Evolutionary conservation across 2,888 invertebrate genomes (phyloP).

Genomic region (Eupithecia dodoneata): DNA sequence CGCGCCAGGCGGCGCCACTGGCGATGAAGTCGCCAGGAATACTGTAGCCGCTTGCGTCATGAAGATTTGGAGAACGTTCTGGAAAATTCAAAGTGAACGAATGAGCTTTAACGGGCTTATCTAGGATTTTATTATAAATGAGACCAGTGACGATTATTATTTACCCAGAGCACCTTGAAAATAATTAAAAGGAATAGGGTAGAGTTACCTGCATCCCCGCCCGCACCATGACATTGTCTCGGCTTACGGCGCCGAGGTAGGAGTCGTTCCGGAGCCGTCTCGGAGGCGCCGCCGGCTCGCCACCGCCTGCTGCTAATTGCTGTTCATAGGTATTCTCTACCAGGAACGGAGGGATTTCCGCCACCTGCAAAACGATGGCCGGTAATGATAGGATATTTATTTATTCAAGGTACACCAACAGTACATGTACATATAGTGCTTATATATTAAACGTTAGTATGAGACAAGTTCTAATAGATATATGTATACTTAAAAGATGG

Average conservation of each 20-base stretch:
- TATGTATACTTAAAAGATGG: too few species aligned
- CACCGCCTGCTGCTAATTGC: constrained; percentile 54
- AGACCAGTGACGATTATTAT: too few species aligned
- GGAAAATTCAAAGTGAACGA: too few species aligned
- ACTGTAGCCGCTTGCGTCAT: constrained; percentile 98
- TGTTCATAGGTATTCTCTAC: constrained; percentile 84
- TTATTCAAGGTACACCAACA: too few species aligned
- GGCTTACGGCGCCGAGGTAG: constrained; percentile 92
- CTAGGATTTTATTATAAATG: background rate
- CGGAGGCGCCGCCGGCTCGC: constrained; percentile 75
- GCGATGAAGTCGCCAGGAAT: constrained; percentile 89
- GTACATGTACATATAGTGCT: too few species aligned
- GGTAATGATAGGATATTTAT: too few species aligned
- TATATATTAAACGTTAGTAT: too few species aligned
- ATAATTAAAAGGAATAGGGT: background rate
- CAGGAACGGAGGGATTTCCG: constrained; percentile 92
- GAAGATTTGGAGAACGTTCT: constrained; percentile 93
- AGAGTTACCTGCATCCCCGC: constrained; percentile 89
- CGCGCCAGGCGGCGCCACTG: constrained; percentile 78
- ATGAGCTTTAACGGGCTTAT: background rate
- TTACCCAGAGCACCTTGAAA: background rate
- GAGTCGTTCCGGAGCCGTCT: constrained; percentile 91
- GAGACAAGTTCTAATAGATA: too few species aligned
- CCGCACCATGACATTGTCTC: constrained; percentile 91
- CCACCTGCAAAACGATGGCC: constrained; percentile 65